Evolutionary conservation across 2,113 vertebrate species (phyloP).

Genomic region (Poecilia latipinna): DNA sequence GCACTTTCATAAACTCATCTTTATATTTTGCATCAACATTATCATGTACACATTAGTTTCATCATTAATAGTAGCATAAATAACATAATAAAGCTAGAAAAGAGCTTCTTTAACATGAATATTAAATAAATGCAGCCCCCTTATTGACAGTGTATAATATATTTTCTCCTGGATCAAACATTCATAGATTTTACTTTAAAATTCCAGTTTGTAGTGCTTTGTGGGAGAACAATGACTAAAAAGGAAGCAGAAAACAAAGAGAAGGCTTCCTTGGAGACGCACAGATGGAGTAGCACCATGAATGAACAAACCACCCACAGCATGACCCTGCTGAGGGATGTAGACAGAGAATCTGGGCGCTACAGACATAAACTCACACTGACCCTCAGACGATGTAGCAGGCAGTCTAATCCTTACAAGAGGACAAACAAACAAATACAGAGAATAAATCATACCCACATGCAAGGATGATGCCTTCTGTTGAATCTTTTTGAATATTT

Average conservation of each 20-base stretch:
- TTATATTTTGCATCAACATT: no score
- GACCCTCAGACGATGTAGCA: conserved; percentile 40
- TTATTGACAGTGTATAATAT: no score
- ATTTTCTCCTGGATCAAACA: background rate
- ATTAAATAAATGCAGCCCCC: no score
- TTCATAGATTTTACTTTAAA: background rate
- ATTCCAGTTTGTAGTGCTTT: background rate
- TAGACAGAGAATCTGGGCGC: conserved; percentile 35
- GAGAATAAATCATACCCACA: background rate
- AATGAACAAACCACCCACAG: conserved; percentile 60
- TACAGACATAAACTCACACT: conserved; percentile 51
- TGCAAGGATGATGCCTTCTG: background rate
- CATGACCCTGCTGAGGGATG: conserved; percentile 14
- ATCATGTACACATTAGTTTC: no score
- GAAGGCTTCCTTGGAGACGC: background rate
- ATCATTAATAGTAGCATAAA: no score
- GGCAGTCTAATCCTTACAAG: conserved; percentile 12
- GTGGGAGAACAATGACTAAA: background rate
- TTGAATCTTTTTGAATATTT: background rate
- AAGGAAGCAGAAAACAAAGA: background rate
- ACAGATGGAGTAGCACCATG: conserved; percentile 18
- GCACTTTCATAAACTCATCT: no score
- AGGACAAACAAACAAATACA: conserved; percentile 15
- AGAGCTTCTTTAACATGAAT: no score
- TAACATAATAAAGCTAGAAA: no score